Base-by-base conservation (phyloP, 2,113 vertebrate species). In the Suricata suricatta region DNA sequence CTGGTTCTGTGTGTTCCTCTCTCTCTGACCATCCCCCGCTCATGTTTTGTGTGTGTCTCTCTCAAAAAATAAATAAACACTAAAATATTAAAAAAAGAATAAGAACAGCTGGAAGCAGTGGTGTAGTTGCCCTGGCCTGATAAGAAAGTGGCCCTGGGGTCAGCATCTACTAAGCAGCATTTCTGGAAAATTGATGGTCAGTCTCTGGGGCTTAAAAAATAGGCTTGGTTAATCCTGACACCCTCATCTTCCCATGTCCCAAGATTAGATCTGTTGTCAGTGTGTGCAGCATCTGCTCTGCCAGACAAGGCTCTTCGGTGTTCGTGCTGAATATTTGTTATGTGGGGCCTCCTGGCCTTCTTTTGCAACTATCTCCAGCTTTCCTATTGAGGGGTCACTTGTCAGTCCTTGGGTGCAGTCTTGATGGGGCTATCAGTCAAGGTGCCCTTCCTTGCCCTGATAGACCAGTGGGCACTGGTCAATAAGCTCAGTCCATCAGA, bases 141-240 rank as follows among this genome's bases (percentile, higher is more conserved):
- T 5, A 3, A 60, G 47, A 6, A 63, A 21, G 31, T 44, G 25
- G 41, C 10, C 12, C 21, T 0, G 2, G 44, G 19, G 7, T 1
- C 19, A 3, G 21, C 21, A 13, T 6, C 14, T 72, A 19, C 0
- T 0, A 2, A 60, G 5, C 13, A 60, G 82, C 5, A 21, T 57
- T n/a, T 47, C 44, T 35, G n/a, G 77, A 84, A 17, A 17, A 21
- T 14, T 13, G 11, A 50, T 57, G 52, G 14, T 63, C 33, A 33
- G 23, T 52, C 27, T 52, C 29, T 31, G 74, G 88, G 35, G 12
- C 21, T 60, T 11, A n/a, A 6, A 4, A 13, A 35, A 33, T n/a
- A 35, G 14, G 10, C 8, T 27, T 54, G 79, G 17, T 54, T 27
- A 57, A n/a, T 2, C 7, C 7, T 84, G 69, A 74, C 27, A 50